These are phyloP conservation scores for Solenopsis invicta DNA, from an alignment of 1,140 invertebrate species.

Conservation along the genomic window DNA sequence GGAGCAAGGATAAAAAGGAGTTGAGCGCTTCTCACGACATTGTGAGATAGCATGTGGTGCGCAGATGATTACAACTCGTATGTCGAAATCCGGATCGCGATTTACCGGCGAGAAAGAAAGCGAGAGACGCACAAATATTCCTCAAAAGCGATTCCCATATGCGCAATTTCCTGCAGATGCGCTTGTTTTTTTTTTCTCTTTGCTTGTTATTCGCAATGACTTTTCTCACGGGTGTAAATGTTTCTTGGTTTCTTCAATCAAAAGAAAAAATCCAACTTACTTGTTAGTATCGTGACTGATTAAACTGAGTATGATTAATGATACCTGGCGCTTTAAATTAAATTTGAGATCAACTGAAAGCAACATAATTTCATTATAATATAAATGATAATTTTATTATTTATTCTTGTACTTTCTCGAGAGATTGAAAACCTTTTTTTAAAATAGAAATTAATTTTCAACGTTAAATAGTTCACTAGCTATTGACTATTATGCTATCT, in stretches of 20 bases:
- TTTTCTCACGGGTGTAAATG: conserved; percentile 43
- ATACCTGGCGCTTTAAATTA: not conserved
- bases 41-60: conserved; percentile 44
- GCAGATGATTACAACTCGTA: conserved; percentile 55
- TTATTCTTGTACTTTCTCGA: not conserved
- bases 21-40: conserved; percentile 60
- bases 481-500: no score
- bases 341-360: not conserved
- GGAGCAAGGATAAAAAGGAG: conserved; percentile 25
- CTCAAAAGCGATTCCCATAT: conserved; percentile 41
- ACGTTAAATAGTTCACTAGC: not conserved
- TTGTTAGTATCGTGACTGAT: not conserved
- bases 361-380: not conserved
- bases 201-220: not conserved
- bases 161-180: conserved; percentile 43
- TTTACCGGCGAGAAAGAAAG: conserved; percentile 37
- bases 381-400: not conserved
- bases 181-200: not conserved
- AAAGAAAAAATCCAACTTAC: not conserved
- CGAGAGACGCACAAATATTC: not conserved
- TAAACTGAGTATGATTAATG: conserved; percentile 13
- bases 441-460: not conserved
- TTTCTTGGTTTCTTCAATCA: not conserved
- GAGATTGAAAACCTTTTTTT: not conserved
- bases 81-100: conserved; percentile 58